phyloP scores from a whole-genome alignment of 1,140 invertebrate genomes.

The Drosophila bocki region DNA sequence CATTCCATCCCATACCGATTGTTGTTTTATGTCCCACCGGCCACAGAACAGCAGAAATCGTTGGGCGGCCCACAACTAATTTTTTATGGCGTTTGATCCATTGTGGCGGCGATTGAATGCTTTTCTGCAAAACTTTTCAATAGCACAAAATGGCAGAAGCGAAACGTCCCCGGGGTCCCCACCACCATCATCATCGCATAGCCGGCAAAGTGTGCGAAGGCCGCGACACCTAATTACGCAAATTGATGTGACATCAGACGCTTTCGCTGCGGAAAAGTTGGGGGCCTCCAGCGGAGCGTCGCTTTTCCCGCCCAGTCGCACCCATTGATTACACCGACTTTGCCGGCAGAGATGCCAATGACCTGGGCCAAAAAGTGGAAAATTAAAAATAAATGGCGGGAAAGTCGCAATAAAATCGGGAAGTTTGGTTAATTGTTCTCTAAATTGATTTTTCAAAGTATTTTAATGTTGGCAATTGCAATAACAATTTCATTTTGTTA shows the following conservation, averaged over 20 bases:
- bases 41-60: slow-evolving; percentile 31
- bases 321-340: slow-evolving; percentile 15
- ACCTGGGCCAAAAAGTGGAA: background rate
- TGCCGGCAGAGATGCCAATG: slow-evolving; percentile 4
- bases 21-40: slow-evolving; percentile 48
- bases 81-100: slow-evolving; percentile 32
- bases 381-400: background rate
- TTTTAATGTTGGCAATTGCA: too few relatives aligned
- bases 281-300: slow-evolving; percentile 1
- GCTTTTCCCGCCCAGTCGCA: slow-evolving; percentile 19
- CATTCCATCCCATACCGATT: slow-evolving; percentile 17
- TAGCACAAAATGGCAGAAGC: slow-evolving; percentile 10
- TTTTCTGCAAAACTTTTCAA: slow-evolving; percentile 38
- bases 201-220: slow-evolving; percentile 12
- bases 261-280: slow-evolving; percentile 7
- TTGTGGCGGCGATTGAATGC: slow-evolving; percentile 34
- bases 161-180: slow-evolving; percentile 17
- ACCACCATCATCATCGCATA: slow-evolving; percentile 8
- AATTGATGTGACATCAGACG: slow-evolving; percentile 45
- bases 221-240: slow-evolving; percentile 46
- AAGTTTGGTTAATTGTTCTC: background rate
- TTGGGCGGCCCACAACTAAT: slow-evolving; percentile 40
- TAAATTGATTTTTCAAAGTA: background rate
- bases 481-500: too few relatives aligned
- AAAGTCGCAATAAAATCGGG: background rate